Conservation (phyloP, 2,113 vertebrate species). For the Vidua macroura region DNA sequence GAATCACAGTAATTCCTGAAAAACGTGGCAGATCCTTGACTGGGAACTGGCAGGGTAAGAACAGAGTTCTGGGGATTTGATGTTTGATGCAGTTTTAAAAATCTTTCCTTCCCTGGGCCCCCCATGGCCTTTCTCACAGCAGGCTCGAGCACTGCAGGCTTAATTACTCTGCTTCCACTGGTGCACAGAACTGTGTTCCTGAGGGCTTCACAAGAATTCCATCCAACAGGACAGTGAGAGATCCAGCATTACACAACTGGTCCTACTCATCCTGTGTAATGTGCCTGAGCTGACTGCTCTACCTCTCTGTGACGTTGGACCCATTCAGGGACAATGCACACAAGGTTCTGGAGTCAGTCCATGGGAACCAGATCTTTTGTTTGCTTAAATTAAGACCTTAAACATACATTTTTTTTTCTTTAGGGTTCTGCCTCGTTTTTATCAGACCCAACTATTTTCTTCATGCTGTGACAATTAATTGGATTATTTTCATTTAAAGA, state of each 20-base stretch:
- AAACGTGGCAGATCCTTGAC: background rate
- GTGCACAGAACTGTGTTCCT: background rate
- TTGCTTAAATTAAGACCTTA: background rate
- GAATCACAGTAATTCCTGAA: background rate
- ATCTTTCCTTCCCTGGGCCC: background rate
- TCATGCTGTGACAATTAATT: conserved; percentile 6
- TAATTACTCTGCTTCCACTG: background rate
- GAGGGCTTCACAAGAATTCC: background rate
- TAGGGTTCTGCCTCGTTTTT: background rate
- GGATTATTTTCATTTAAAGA: conserved; percentile 37
- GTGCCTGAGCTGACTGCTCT: background rate
- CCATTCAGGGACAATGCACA: background rate
- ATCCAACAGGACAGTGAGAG: background rate
- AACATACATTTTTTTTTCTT: background rate
- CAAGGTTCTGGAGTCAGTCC: background rate
- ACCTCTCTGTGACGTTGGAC: background rate
- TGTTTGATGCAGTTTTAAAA: background rate
- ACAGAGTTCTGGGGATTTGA: background rate
- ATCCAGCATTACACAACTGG: background rate
- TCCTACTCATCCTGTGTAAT: background rate
- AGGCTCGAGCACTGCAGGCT: background rate
- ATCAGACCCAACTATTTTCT: background rate
- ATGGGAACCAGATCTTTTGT: background rate
- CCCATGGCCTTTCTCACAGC: background rate
- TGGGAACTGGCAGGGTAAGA: background rate